A percentile compares a stretch with the other conserved stretches of the same genome.
Conservation (phyloP, 2,888 invertebrate genomes). For the Smittia sp. region DNA sequence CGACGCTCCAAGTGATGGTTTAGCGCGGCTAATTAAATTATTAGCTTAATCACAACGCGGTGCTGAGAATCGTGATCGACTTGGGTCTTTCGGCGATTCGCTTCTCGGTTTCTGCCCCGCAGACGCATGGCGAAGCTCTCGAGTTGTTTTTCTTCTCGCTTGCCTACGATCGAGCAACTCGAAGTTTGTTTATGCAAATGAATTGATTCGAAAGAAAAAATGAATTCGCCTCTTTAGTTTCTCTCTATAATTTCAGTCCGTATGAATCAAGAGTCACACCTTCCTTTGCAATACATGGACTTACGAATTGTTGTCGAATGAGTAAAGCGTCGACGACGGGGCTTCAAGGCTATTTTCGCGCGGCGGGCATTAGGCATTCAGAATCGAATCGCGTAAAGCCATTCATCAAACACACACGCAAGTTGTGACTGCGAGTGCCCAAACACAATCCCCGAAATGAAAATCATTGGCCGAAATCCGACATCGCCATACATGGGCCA, state of each 20-base stretch:
- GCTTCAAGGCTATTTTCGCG: slow-evolving; percentile 28
- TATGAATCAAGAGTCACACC: slow-evolving; percentile 31
- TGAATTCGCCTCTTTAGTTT: neutral
- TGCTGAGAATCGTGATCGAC: neutral
- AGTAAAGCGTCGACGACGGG: neutral
- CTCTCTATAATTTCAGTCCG: neutral
- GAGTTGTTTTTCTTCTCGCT: neutral
- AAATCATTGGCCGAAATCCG: slow-evolving; percentile 32
- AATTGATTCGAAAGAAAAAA: neutral
- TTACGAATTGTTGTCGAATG: slow-evolving; percentile 11
- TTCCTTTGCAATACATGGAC: slow-evolving; percentile 31
- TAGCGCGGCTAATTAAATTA: neutral
- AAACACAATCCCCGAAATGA: neutral
- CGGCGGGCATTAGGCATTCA: slow-evolving; percentile 18
- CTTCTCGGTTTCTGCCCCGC: neutral
- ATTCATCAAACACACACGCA: slow-evolving; percentile 20
- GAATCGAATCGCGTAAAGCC: neutral
- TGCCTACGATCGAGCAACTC: neutral
- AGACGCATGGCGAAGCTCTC: neutral
- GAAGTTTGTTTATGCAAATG: slow-evolving; percentile 20
- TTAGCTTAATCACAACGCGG: neutral
- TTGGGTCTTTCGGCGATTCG: neutral
- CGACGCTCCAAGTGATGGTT: neutral
- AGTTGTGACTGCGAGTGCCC: slow-evolving; percentile 9
- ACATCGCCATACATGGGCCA: slow-evolving; percentile 26